These are phyloP conservation scores for Actinia equina DNA, from an alignment of 64 coral and sea anemone species.

Conservation along the genomic window DNA sequence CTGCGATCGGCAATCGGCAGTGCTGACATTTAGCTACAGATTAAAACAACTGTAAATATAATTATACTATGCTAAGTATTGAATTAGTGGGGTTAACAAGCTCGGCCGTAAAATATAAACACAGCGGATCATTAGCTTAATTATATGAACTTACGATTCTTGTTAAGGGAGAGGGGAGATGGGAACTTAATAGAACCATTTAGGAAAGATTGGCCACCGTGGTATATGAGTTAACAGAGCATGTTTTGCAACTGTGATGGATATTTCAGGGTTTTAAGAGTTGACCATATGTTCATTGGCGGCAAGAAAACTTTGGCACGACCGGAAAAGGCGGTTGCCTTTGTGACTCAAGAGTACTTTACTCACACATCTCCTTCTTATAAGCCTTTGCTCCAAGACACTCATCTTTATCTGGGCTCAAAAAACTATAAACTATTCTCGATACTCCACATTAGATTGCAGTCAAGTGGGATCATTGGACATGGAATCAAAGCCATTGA, in stretches of 20 bases:
- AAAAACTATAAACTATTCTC: neutral
- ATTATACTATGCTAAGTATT: constrained; percentile 24
- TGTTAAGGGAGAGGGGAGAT: neutral
- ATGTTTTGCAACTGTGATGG: neutral
- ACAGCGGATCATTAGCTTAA: constrained; percentile 18
- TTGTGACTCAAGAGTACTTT: constrained; percentile 8
- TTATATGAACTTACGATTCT: constrained; percentile 12
- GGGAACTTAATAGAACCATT: constrained; percentile 14
- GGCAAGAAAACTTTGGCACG: neutral
- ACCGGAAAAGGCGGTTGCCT: constrained; percentile 18
- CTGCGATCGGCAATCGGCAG: neutral
- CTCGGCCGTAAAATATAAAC: constrained; percentile 19
- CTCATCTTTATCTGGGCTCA: constrained; percentile 1
- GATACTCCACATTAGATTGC: neutral
- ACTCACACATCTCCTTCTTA: neutral
- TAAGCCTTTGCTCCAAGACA: neutral
- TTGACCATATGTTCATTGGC: neutral
- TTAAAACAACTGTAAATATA: constrained; percentile 16
- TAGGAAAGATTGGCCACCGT: constrained; percentile 4
- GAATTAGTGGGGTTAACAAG: constrained; percentile 36
- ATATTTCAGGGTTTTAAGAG: neutral
- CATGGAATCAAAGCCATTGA: neutral
- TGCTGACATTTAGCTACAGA: constrained; percentile 28
- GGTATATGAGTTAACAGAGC: neutral
- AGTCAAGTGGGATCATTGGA: neutral